Base-by-base conservation (phyloP, 2,797 vertebrate species). In the Ara ararauna region DNA sequence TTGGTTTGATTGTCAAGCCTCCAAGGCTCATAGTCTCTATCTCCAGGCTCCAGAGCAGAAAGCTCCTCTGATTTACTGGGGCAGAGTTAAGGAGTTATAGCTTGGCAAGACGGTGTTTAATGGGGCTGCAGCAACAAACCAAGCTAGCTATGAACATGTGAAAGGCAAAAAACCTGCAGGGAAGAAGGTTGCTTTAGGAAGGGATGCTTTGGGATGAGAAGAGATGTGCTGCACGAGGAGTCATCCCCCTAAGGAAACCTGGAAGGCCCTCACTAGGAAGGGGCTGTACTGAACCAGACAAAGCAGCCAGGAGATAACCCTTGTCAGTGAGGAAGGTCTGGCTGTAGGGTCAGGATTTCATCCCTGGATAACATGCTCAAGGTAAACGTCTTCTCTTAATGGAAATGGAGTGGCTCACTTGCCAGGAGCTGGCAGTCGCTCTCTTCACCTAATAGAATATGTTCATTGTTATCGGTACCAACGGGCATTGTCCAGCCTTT, bases 1-100 rank as follows among this genome's bases (percentile, higher is more conserved):
- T 83, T 94, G 92, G 83, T 92, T 95, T 96, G 76, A 91, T 94
- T 89, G 73, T 94, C 94, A 86, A 96, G 72, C 92, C 92, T 96
- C 53, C 74, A 9, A 27, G 87, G 85, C 72, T 79, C 1, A 0
- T 68, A 27, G 38, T 85, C 56, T 85, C 48, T 95, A 86, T 96
- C 95, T 94, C 51, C 68, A 87, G 68, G 80, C 93, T 97, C 68
- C 79, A 96, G 92, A 95, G 77, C 64, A 95, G 90, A 92, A 93
- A 82, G 45, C 53, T 86, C 30, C 86, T 94, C 77, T 92, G 81
- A 85, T 79, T 90, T 94, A 75, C 50, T 73, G 86, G 89, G 81
- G 95, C 75, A 92, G 89, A 94, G 77, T 83, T 84, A 92, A 94
- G 89, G 89, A 94, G 87, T 64, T 95, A 75, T 58, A 88, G 83